phyloP scores from a whole-genome alignment of 2,113 vertebrate genomes.

The Peromyscus maniculatus region DNA sequence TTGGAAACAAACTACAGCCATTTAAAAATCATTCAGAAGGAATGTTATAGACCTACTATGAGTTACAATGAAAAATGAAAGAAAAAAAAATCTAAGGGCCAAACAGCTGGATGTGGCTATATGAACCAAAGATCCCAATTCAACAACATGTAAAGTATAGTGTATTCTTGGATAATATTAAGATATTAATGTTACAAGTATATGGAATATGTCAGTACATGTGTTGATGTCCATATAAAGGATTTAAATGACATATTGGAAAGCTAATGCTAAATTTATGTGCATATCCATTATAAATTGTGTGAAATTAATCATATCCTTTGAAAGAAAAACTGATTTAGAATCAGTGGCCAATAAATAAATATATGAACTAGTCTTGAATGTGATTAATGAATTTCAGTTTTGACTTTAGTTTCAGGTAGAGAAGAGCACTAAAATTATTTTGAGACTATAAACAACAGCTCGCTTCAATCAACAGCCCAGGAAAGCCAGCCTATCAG shows the following conservation, averaged over 20 bases:
- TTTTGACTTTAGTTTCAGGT: slow-evolving; percentile 39
- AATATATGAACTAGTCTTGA: not conserved
- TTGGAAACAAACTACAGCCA: slow-evolving; percentile 29
- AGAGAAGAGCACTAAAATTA: not conserved
- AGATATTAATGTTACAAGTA: slow-evolving; percentile 9
- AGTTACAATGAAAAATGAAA: not conserved
- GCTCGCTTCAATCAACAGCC: not conserved
- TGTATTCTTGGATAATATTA: not conserved
- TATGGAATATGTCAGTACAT: not conserved
- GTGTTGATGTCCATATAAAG: not conserved
- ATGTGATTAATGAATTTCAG: not conserved
- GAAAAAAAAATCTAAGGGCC: not conserved
- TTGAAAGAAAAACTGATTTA: not conserved
- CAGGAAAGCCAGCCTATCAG: not conserved
- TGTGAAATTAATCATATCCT: slow-evolving; percentile 2
- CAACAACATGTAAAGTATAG: not conserved
- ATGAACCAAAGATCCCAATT: not conserved
- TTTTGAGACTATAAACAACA: slow-evolving; percentile 37
- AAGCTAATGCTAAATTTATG: slow-evolving; percentile 20
- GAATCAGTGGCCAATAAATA: slow-evolving; percentile 8
- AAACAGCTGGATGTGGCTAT: not conserved
- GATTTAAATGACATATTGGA: not conserved
- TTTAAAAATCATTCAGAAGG: slow-evolving; percentile 41
- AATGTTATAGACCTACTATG: not conserved
- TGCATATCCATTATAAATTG: not conserved